Conservation (phyloP, 2,113 vertebrate genomes). For the Notothenia coriiceps region DNA sequence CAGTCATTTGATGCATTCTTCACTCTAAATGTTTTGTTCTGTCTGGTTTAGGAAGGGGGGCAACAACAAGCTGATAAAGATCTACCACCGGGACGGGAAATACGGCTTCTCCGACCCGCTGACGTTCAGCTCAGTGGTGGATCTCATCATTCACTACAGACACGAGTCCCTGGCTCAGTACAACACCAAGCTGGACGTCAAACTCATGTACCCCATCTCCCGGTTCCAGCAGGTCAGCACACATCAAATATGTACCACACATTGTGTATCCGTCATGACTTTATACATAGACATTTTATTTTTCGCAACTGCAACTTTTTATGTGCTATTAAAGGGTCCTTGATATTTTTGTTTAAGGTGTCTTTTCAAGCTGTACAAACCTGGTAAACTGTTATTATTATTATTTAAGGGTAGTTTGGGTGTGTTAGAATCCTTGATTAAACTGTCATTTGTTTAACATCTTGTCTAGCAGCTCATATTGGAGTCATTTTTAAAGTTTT, state of each 20-base stretch:
- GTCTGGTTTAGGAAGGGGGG: conserved; percentile 91
- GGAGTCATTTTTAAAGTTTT: background rate
- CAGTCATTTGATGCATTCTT: background rate
- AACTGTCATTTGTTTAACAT: background rate
- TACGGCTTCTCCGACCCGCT: conserved; percentile 97
- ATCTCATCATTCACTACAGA: conserved; percentile 96
- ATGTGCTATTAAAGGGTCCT: too few species aligned
- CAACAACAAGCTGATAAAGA: conserved; percentile 98
- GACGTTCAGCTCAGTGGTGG: conserved; percentile 95
- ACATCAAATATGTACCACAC: background rate
- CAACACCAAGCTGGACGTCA: conserved; percentile 97
- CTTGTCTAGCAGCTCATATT: background rate
- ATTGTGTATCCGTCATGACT: background rate
- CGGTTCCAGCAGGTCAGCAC: conserved; percentile 92
- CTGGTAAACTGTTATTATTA: background rate
- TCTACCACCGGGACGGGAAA: conserved; percentile 94
- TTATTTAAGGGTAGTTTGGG: background rate
- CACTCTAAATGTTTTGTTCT: background rate
- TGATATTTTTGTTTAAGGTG: too few species aligned
- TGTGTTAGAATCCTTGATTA: background rate
- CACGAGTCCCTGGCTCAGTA: conserved; percentile 97
- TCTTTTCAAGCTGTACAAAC: too few species aligned
- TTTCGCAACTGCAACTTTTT: too few species aligned
- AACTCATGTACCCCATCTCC: conserved; percentile 94
- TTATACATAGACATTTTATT: background rate